Evolutionary conservation across 2,797 vertebrate genomes (phyloP), one percentile per base, ranked within the genome.

Genomic region (Gymnothorax javanicus): DNA sequence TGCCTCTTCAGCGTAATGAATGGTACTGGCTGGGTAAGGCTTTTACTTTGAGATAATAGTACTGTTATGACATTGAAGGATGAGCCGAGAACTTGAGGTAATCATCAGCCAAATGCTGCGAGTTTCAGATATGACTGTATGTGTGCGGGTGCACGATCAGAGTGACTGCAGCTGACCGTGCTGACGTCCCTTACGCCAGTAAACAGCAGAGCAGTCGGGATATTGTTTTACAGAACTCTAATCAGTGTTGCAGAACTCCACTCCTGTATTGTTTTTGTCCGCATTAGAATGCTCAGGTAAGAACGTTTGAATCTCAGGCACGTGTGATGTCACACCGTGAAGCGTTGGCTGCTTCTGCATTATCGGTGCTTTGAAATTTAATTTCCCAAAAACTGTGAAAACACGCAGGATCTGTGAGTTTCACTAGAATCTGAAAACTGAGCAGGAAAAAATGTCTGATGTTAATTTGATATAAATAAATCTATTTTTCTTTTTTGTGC

Each of bases 1-100:
- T 79, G 20, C 75, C 75, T 54, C 50, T 79, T 79, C 52, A 54
- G 50, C 75, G 54, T 79, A 79, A 79, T 79, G 54, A 79, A 79
- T 79, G 50, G 75, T 52, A 79, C 7, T 52, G 75, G 75, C 75
- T 54, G 13, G 20, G 75, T 52, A 79, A 54, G 43, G 9, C 75
- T n/a, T 79, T 56, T 79, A 52, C 75, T 54, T 79, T 79, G 52
- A 52, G 50, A 79, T 54, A 79, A 79, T 56, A 79, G 52, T 75
- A 43, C 73, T 43, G 23, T 15, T 50, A 13, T 75, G 73, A 75
- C 73, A 56, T 79, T 79, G 75, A 52, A 23, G 75, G 6, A 79
- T 79, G 50, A 13, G 75, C 50, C 52, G 23, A n/a, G 50, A 79
- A 8, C 75, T 50, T 54, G 73, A 50, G 73, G 15, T 75, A 43